A percentile compares a stretch with the other conserved stretches of the same genome.
Conservation (phyloP, 2,888 invertebrate species). For the Andrena bicolor region DNA sequence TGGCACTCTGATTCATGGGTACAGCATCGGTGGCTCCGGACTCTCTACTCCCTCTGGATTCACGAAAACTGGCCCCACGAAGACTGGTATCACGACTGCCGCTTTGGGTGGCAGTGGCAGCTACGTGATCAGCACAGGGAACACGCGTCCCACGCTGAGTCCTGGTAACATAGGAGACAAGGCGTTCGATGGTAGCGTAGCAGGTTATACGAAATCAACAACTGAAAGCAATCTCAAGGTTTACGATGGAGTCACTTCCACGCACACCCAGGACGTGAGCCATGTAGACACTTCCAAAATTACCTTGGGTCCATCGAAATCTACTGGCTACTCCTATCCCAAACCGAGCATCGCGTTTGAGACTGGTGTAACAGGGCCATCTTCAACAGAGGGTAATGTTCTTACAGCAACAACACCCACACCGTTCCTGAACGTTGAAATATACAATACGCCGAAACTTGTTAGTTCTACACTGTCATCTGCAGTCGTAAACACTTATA, state of each 20-base stretch:
- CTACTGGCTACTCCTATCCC: slow-evolving; percentile 71
- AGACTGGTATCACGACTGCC: slow-evolving; percentile 81
- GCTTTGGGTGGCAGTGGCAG: slow-evolving; percentile 80
- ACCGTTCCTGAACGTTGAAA: slow-evolving; percentile 73
- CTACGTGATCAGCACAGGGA: slow-evolving; percentile 77
- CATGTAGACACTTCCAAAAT: slow-evolving; percentile 67
- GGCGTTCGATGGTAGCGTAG: slow-evolving; percentile 76
- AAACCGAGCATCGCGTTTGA: slow-evolving; percentile 59
- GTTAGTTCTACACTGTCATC: slow-evolving; percentile 59
- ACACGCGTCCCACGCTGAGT: slow-evolving; percentile 68
- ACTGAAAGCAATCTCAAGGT: slow-evolving; percentile 29
- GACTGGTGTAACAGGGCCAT: slow-evolving; percentile 23
- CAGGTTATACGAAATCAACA: slow-evolving; percentile 67
- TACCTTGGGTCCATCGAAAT: slow-evolving; percentile 44
- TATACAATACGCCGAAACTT: slow-evolving; percentile 71
- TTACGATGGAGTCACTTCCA: slow-evolving; percentile 45
- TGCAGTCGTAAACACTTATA: slow-evolving; percentile 62
- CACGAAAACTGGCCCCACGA: slow-evolving; percentile 82
- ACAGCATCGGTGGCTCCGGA: slow-evolving; percentile 54
- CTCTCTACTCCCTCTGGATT: slow-evolving; percentile 76
- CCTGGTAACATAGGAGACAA: slow-evolving; percentile 79
- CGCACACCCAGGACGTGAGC: slow-evolving; percentile 54
- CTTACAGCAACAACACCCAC: slow-evolving; percentile 70
- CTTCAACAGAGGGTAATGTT: slow-evolving; percentile 2
- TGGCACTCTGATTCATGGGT: slow-evolving; percentile 79